Evolutionary conservation across 2,113 vertebrate species (phyloP).

Genomic region (Callipepla californica): DNA sequence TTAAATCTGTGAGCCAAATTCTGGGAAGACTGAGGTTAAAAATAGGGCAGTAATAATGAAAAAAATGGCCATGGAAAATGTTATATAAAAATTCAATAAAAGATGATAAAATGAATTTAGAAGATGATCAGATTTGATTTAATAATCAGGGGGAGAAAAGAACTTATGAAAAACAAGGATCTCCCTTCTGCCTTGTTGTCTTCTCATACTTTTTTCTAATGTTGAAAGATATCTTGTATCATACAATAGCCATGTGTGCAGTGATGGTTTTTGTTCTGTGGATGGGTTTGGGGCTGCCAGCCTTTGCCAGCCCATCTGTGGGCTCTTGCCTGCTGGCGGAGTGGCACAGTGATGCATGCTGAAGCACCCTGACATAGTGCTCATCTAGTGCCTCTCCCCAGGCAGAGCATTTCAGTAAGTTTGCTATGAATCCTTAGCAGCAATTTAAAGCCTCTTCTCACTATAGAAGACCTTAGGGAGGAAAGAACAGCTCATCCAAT

Average conservation of each 20-base stretch:
- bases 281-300: accelerated
- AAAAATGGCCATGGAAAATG: neutral
- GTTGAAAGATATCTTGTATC: neutral
- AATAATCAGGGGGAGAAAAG: neutral
- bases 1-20: neutral
- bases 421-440: neutral
- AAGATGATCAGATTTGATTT: constrained; percentile 20
- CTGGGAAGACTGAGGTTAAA: constrained; percentile 59
- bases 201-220: neutral
- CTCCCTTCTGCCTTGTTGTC: neutral
- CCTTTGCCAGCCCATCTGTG: accelerated
- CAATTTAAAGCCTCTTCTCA: neutral
- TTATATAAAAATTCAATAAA: constrained; percentile 30
- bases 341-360: accelerated
- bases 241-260: too few species aligned
- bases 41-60: constrained; percentile 47
- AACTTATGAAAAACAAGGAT: neutral
- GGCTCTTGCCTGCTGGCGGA: neutral
- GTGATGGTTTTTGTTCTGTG: neutral
- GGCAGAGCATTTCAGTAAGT: neutral
- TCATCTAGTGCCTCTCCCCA: neutral
- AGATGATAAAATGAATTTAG: constrained; percentile 21
- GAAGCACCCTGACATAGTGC: accelerated
- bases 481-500: neutral
- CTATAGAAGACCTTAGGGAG: neutral